phyloP scores from a whole-genome alignment of 2,113 vertebrate genomes.

The Leptosomus discolor region DNA sequence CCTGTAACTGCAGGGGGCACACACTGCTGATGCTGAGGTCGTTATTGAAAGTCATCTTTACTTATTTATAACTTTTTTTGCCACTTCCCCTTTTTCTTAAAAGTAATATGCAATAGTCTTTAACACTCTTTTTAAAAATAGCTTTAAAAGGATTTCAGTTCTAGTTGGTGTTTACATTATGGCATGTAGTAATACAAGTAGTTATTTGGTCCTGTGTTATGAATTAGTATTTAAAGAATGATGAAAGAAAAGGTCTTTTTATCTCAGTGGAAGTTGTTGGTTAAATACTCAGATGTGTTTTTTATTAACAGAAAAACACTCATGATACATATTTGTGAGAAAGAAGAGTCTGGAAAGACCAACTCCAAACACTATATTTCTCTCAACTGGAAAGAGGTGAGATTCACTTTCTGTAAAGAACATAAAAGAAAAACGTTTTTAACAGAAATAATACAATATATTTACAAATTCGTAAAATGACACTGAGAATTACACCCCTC shows the following conservation, averaged over 20 bases:
- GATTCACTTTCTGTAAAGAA: neutral
- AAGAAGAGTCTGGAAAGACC: constrained; percentile 15
- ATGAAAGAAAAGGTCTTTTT: neutral
- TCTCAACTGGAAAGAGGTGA: constrained; percentile 79
- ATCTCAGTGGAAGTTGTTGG: neutral
- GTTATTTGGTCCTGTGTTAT: neutral
- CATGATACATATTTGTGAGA: constrained; percentile 73
- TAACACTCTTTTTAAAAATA: neutral
- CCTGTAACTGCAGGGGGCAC: neutral
- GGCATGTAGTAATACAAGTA: neutral
- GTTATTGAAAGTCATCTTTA: neutral
- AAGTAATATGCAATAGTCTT: neutral
- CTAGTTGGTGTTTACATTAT: neutral
- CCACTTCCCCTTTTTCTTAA: neutral
- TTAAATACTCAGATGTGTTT: neutral
- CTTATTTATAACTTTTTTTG: neutral
- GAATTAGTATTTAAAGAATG: neutral
- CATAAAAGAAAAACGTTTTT: neutral
- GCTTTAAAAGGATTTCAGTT: neutral
- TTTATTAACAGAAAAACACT: constrained; percentile 73
- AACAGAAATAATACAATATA: neutral
- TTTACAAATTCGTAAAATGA: neutral
- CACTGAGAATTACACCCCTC: neutral
- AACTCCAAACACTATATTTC: constrained; percentile 70
- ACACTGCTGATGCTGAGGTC: neutral